Conservation (phyloP, 2,888 invertebrate genomes). For the Folsomia manolachei region DNA sequence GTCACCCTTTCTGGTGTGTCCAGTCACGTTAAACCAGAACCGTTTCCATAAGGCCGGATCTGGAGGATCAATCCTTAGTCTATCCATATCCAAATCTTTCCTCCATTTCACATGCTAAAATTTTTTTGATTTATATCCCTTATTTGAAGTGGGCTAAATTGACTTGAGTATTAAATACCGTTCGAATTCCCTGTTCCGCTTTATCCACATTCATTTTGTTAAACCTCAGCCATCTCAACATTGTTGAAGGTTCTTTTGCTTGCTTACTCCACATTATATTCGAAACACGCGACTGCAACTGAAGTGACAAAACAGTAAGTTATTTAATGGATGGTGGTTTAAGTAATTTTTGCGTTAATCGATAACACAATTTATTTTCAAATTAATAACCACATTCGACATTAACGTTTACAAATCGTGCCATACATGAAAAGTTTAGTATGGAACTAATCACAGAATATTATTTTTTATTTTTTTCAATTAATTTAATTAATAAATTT, state of each 20-base stretch:
- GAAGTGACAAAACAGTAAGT: no score
- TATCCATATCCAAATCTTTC: background rate
- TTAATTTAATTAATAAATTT: background rate
- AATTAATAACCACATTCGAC: no score
- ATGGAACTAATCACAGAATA: no score
- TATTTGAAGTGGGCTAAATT: no score
- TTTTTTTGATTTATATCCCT: background rate
- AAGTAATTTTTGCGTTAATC: no score
- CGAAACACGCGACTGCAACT: background rate
- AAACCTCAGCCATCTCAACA: conserved; percentile 14
- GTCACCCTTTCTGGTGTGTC: background rate
- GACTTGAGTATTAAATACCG: background rate
- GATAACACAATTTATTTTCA: no score
- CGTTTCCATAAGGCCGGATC: background rate
- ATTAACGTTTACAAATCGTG: no score
- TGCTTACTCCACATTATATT: conserved; percentile 11
- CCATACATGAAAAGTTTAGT: no score
- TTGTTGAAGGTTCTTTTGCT: conserved; percentile 1
- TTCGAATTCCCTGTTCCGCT: background rate
- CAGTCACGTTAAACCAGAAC: background rate
- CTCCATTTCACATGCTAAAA: background rate
- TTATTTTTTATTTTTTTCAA: background rate
- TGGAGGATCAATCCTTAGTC: background rate
- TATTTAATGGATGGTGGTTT: no score
- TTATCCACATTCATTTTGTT: conserved; percentile 9